Evolutionary conservation across 1,140 invertebrate genomes (phyloP).

Genomic region (Solenopsis invicta): DNA sequence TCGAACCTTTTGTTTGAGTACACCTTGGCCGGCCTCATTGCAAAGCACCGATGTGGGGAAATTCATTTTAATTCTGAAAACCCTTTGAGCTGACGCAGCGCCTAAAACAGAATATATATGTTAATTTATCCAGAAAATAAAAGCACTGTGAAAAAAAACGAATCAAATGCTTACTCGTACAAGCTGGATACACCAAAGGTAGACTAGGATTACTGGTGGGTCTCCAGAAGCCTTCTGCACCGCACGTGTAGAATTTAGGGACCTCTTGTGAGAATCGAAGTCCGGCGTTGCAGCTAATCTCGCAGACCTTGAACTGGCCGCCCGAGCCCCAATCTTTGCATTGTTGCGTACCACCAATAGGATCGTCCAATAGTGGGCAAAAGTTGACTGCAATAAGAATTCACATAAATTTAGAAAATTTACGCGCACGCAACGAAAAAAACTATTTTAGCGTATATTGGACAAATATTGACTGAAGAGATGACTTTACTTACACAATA

Average conservation of each 20-base stretch:
- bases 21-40: constrained; percentile 97
- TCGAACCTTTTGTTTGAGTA: constrained; percentile 94
- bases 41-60: constrained; percentile 97
- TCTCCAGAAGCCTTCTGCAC: constrained; percentile 98
- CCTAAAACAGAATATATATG: constrained; percentile 84
- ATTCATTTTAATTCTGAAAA: constrained; percentile 96
- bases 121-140: constrained; percentile 11
- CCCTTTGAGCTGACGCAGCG: constrained; percentile 94
- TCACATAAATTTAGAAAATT: background rate
- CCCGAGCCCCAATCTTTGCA: constrained; percentile 98
- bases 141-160: background rate
- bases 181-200: constrained; percentile 95
- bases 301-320: constrained; percentile 97
- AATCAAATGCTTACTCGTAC: constrained; percentile 90
- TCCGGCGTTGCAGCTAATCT: constrained; percentile 95
- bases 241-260: constrained; percentile 98
- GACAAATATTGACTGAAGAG: background rate
- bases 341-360: constrained; percentile 95
- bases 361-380: constrained; percentile 95
- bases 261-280: constrained; percentile 96
- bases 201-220: constrained; percentile 93
- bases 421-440: background rate
- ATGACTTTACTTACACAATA: constrained; percentile 91
- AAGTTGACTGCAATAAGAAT: constrained; percentile 91
- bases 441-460: background rate